phyloP scores from a whole-genome alignment of 2,113 vertebrate species.

The Limanda limanda region DNA sequence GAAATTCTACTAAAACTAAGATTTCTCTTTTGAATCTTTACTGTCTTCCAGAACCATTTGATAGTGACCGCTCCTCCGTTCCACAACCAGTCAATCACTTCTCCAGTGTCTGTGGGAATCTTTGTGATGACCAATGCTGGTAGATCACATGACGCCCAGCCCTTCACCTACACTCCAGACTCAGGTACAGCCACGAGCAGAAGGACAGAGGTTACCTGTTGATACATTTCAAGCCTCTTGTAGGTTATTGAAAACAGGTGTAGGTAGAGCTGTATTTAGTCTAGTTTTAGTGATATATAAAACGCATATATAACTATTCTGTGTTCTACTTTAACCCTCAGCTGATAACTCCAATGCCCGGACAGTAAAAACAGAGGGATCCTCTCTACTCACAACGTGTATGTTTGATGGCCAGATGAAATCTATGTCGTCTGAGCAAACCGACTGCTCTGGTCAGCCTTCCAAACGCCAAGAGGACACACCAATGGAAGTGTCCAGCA shows the following conservation, averaged over 20 bases:
- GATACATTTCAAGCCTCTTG: neutral
- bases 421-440: slow-evolving; percentile 86
- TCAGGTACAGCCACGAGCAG: slow-evolving; percentile 81
- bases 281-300: neutral
- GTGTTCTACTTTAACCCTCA: slow-evolving; percentile 53
- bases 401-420: slow-evolving; percentile 94
- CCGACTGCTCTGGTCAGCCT: slow-evolving; percentile 83
- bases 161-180: slow-evolving; percentile 96
- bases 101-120: slow-evolving; percentile 93
- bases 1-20: neutral
- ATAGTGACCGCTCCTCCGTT: slow-evolving; percentile 97
- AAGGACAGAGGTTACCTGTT: neutral
- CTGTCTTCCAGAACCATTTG: slow-evolving; percentile 91
- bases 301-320: neutral
- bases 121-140: slow-evolving; percentile 97
- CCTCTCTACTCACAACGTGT: slow-evolving; percentile 90
- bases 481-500: slow-evolving; percentile 95
- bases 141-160: slow-evolving; percentile 93
- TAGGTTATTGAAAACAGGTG: neutral
- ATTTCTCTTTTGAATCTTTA: neutral
- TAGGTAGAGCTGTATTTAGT: neutral
- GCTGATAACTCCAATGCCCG: slow-evolving; percentile 84
- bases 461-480: slow-evolving; percentile 92
- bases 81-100: slow-evolving; percentile 91
- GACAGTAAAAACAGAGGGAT: slow-evolving; percentile 92